These are phyloP conservation scores for Dasypogon diadema DNA, from an alignment of 2,888 invertebrate genomes.

Conservation along the genomic window DNA sequence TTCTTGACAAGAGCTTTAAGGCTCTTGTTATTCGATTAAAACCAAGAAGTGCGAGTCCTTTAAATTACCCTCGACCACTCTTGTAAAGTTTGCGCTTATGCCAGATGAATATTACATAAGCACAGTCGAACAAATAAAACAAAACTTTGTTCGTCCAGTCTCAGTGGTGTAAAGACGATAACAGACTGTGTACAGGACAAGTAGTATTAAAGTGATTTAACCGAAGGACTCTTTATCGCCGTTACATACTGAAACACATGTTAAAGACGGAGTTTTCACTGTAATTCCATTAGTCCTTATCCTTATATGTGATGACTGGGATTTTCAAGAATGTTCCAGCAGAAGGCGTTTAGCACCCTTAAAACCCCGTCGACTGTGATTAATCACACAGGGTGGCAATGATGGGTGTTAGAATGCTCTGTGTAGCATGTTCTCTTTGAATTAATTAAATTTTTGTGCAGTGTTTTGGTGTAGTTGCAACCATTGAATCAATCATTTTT, in stretches of 20 bases:
- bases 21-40: conserved; percentile 8
- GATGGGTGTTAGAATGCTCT: conserved; percentile 28
- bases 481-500: conserved; percentile 41
- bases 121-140: background rate
- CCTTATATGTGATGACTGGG: conserved; percentile 49
- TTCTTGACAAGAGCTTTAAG: background rate
- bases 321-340: conserved; percentile 47
- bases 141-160: conserved; percentile 1
- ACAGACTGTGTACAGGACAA: conserved; percentile 37
- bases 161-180: conserved; percentile 30
- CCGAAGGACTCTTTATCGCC: conserved; percentile 42
- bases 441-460: conserved; percentile 48
- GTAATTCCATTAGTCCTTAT: conserved; percentile 50
- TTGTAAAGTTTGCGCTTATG: conserved; percentile 10
- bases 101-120: conserved; percentile 9
- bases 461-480: background rate
- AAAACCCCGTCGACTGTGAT: conserved; percentile 35
- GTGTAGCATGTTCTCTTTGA: conserved; percentile 30
- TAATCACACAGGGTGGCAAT: conserved; percentile 41
- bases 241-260: conserved; percentile 22
- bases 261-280: conserved; percentile 38
- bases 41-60: conserved; percentile 12
- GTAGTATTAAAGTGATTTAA: conserved; percentile 49
- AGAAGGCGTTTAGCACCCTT: conserved; percentile 38
- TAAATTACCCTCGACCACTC: background rate